These are phyloP conservation scores for Ectemnius cavifrons DNA, from an alignment of 2,888 invertebrate genomes.

Conservation along the genomic window DNA sequence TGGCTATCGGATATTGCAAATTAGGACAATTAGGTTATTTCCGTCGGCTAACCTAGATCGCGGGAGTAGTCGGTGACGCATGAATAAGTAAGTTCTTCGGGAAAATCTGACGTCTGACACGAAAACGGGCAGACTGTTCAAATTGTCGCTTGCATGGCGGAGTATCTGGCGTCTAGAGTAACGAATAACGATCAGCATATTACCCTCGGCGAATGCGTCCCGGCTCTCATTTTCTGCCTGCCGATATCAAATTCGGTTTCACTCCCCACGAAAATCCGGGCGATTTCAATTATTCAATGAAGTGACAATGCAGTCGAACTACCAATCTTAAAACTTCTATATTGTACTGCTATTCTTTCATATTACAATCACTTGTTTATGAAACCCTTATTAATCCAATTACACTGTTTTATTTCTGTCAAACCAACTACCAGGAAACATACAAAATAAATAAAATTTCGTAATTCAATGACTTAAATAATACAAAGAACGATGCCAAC, in stretches of 20 bases:
- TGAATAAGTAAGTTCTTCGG: conserved; percentile 73
- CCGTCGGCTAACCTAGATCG: conserved; percentile 74
- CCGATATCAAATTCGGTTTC: conserved; percentile 56
- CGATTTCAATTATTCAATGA: background rate
- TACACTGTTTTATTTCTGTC: too few species aligned
- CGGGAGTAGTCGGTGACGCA: conserved; percentile 64
- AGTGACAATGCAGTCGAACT: background rate
- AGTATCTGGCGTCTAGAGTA: conserved; percentile 71
- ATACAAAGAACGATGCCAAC: too few species aligned
- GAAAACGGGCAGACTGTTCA: conserved; percentile 74
- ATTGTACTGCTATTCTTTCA: too few species aligned
- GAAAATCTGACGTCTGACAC: conserved; percentile 75
- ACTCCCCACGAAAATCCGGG: conserved; percentile 37
- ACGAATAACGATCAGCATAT: conserved; percentile 37
- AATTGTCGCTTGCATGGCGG: conserved; percentile 75
- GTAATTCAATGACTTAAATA: too few species aligned
- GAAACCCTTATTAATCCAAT: too few species aligned
- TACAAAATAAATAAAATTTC: too few species aligned
- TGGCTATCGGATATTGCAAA: conserved; percentile 60
- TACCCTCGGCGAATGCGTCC: background rate
- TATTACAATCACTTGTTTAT: too few species aligned
- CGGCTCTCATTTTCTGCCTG: conserved; percentile 6
- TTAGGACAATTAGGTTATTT: conserved; percentile 73
- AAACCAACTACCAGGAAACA: too few species aligned
- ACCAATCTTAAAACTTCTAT: background rate